These are phyloP conservation scores for Drosophila lini DNA, from an alignment of 1,140 invertebrate genomes.

Conservation along the genomic window DNA sequence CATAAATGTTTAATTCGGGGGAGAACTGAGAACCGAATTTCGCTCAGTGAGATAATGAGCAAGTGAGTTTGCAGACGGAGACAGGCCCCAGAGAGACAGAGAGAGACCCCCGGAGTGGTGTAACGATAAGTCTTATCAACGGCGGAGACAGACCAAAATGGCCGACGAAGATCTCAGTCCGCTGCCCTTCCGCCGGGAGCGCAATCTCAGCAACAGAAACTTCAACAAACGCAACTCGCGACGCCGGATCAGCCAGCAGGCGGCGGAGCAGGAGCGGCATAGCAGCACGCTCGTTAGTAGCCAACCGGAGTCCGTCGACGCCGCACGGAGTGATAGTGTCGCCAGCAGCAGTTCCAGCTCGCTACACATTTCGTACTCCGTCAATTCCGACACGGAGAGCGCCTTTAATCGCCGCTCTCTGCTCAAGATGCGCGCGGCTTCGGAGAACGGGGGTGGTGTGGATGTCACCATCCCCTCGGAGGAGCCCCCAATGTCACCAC, in stretches of 20 bases:
- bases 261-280: constrained; percentile 49
- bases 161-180: constrained; percentile 75
- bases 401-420: constrained; percentile 62
- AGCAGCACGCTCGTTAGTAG: constrained; percentile 33
- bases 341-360: constrained; percentile 61
- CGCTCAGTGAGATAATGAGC: constrained; percentile 16
- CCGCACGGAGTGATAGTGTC: constrained; percentile 29
- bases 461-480: background rate
- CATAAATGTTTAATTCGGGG: constrained; percentile 35
- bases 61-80: constrained; percentile 1
- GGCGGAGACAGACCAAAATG: constrained; percentile 43
- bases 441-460: constrained; percentile 11
- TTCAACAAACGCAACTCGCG: constrained; percentile 75
- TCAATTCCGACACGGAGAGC: constrained; percentile 74
- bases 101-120: constrained; percentile 12
- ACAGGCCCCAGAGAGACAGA: background rate
- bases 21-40: constrained; percentile 20
- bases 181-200: constrained; percentile 76
- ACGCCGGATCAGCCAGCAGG: constrained; percentile 57
- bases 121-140: constrained; percentile 39
- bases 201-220: constrained; percentile 80
- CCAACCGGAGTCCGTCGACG: constrained; percentile 30
- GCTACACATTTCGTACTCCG: constrained; percentile 67
- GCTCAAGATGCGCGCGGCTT: constrained; percentile 60
- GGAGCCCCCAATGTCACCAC: constrained; percentile 21